Evolutionary conservation across 2,797 vertebrate species (phyloP).

Genomic region (Sphenodon punctatus): DNA sequence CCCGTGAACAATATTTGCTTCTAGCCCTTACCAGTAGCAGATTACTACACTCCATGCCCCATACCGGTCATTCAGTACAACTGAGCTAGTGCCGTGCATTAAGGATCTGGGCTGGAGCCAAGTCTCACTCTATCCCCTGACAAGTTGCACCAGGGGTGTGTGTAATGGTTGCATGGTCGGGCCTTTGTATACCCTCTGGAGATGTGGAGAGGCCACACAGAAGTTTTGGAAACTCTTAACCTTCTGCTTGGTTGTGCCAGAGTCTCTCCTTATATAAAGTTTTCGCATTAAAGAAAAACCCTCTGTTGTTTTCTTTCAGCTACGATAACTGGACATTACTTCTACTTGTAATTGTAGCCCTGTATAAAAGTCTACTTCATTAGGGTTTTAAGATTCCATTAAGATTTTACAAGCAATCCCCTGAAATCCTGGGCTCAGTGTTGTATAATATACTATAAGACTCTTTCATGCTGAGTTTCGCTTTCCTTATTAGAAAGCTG

Average conservation of each 20-base stretch:
- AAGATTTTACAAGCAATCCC: background rate
- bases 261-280: background rate
- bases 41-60: background rate
- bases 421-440: background rate
- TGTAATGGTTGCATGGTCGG: too few relatives aligned
- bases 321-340: background rate
- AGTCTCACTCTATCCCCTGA: background rate
- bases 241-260: background rate
- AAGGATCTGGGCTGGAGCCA: background rate
- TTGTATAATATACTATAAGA: background rate
- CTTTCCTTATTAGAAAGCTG: constrained; percentile 34
- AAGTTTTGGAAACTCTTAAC: too few relatives aligned
- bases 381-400: background rate
- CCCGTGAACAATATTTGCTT: background rate
- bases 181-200: too few relatives aligned
- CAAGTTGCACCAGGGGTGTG: too few relatives aligned
- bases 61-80: background rate
- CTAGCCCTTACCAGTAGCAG: background rate
- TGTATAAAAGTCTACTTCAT: background rate
- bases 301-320: background rate
- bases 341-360: background rate
- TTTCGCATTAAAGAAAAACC: background rate
- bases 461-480: constrained; percentile 31
- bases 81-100: background rate
- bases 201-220: too few relatives aligned